A percentile compares a stretch with the other conserved stretches of the same genome.
Conservation (phyloP, 2,113 vertebrate genomes). For the Onychorhynchus coronatus region DNA sequence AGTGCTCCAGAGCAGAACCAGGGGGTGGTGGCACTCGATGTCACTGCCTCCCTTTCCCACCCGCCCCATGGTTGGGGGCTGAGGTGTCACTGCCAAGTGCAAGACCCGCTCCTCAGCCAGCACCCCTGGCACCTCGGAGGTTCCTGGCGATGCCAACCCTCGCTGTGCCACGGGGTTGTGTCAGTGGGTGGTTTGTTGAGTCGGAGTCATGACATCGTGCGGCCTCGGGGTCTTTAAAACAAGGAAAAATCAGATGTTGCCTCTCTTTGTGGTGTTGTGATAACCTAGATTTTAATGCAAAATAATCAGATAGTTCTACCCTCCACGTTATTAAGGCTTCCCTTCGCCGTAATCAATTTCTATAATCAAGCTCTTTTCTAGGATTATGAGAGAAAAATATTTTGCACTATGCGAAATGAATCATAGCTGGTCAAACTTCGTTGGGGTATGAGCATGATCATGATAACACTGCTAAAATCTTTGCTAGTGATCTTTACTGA, state of each 20-base stretch:
- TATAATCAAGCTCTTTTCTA: background rate
- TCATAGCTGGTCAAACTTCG: background rate
- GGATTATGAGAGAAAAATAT: background rate
- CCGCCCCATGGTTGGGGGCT: background rate
- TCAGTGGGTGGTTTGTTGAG: background rate
- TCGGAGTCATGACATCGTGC: rapidly evolving
- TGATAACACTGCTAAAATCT: conserved; percentile 21
- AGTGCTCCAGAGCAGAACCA: background rate
- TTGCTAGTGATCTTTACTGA: conserved; percentile 68
- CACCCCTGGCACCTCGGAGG: background rate
- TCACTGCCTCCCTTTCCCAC: too few species aligned
- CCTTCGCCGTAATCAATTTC: background rate
- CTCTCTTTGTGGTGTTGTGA: background rate
- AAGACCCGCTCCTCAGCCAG: background rate
- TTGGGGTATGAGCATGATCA: background rate
- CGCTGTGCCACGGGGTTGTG: rapidly evolving
- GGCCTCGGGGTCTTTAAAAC: background rate
- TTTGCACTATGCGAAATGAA: conserved; percentile 43
- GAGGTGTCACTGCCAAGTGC: background rate
- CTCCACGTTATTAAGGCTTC: background rate
- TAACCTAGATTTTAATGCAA: background rate
- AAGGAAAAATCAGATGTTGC: background rate
- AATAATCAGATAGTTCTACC: background rate
- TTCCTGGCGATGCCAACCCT: rapidly evolving
- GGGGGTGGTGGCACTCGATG: background rate